phyloP scores from a whole-genome alignment of 2,113 vertebrate species.

The Bambusicola thoracicus region DNA sequence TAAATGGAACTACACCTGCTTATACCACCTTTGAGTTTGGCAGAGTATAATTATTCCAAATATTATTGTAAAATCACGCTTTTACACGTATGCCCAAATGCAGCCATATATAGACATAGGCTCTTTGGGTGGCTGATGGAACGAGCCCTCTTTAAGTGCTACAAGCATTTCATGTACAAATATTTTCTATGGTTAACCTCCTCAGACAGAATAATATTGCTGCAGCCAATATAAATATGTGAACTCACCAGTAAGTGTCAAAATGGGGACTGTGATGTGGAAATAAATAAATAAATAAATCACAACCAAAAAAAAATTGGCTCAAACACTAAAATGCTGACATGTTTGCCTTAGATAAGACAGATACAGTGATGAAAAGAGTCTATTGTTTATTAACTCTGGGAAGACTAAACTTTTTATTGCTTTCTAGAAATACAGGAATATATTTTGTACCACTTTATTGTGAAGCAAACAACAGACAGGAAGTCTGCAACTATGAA shows the following conservation, averaged over 20 bases:
- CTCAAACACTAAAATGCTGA: neutral
- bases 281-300: neutral
- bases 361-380: neutral
- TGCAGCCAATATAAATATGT: slow-evolving; percentile 50
- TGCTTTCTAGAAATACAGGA: neutral
- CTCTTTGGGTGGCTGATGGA: slow-evolving; percentile 33
- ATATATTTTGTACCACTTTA: neutral
- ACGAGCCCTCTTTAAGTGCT: slow-evolving; percentile 2
- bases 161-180: slow-evolving; percentile 34
- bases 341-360: neutral
- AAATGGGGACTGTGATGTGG: neutral
- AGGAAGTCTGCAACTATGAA: neutral
- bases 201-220: slow-evolving; percentile 38
- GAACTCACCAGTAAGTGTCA: slow-evolving; percentile 44
- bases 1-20: slow-evolving; percentile 13
- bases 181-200: slow-evolving; percentile 58
- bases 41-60: slow-evolving; percentile 15
- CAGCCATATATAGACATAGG: neutral
- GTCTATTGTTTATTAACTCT: neutral
- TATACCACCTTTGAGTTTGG: neutral
- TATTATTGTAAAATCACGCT: slow-evolving; percentile 37
- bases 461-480: neutral
- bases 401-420: neutral
- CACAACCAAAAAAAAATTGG: fast-evolving
- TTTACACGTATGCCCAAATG: neutral